A percentile compares a stretch with the other conserved stretches of the same genome.
Conservation (phyloP, 2,888 invertebrate species). For the Rhopalosiphum nymphaeae region DNA sequence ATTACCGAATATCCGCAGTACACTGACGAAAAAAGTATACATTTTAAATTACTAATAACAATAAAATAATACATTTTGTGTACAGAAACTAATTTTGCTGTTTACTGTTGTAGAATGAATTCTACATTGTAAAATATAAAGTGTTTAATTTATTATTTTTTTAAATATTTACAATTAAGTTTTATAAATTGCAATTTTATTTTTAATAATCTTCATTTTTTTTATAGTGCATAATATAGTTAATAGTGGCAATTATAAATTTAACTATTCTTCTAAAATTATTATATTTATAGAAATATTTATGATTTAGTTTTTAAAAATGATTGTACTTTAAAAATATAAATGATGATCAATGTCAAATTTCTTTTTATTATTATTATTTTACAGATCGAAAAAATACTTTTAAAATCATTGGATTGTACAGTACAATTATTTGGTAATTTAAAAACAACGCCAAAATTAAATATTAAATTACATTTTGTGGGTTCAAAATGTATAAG, state of each 20-base stretch:
- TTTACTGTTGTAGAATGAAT: not conserved
- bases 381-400: not conserved
- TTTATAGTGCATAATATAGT: not conserved
- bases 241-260: not conserved
- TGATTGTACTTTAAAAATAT: not conserved
- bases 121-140: not conserved
- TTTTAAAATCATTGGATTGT: not conserved
- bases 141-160: not conserved
- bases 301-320: not conserved
- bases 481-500: conserved; percentile 23
- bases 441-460: not conserved
- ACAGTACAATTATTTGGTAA: conserved; percentile 8
- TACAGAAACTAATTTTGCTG: not conserved
- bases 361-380: not conserved
- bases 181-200: not conserved
- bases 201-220: not conserved
- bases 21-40: not conserved
- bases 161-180: not conserved
- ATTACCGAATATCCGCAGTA: not conserved
- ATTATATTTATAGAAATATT: not conserved
- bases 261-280: not conserved
- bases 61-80: not conserved
- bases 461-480: conserved; percentile 34
- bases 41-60: not conserved
- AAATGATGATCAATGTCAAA: not conserved